A percentile compares a stretch with the other conserved stretches of the same genome.
Evolutionary conservation across 2,888 invertebrate genomes (phyloP).

Genomic region (Peribatodes rhomboidaria): DNA sequence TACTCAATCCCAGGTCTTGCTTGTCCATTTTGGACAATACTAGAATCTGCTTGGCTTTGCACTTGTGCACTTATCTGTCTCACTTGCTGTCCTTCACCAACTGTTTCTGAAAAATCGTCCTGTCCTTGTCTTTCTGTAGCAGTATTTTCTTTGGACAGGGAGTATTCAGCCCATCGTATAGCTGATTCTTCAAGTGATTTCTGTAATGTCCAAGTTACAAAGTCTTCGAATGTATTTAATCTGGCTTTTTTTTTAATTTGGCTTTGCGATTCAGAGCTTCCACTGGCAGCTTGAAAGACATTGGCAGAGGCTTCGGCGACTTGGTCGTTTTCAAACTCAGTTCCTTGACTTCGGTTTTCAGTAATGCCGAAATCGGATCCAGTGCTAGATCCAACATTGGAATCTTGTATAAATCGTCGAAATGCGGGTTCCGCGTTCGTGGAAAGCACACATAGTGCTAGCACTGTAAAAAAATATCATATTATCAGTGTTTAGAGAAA

Average conservation of each 20-base stretch:
- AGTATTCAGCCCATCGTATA: background rate
- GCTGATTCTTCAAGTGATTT: background rate
- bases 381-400: background rate
- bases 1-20: background rate
- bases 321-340: background rate
- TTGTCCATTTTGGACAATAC: background rate
- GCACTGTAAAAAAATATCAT: background rate
- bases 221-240: background rate
- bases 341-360: too few species aligned
- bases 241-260: background rate
- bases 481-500: background rate
- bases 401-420: background rate
- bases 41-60: background rate
- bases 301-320: background rate
- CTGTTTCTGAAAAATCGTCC: background rate
- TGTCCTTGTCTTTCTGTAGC: background rate
- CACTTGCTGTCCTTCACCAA: background rate
- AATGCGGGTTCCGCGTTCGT: background rate
- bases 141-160: background rate
- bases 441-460: background rate
- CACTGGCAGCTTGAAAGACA: background rate
- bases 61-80: background rate
- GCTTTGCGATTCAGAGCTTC: background rate
- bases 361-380: background rate
- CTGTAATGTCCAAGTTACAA: background rate